Percentiles rank a stretch among this genome's conserved stretches.
phyloP scores from a whole-genome alignment of 2,888 invertebrate species.

The Pseudeuparius sepicola region DNA sequence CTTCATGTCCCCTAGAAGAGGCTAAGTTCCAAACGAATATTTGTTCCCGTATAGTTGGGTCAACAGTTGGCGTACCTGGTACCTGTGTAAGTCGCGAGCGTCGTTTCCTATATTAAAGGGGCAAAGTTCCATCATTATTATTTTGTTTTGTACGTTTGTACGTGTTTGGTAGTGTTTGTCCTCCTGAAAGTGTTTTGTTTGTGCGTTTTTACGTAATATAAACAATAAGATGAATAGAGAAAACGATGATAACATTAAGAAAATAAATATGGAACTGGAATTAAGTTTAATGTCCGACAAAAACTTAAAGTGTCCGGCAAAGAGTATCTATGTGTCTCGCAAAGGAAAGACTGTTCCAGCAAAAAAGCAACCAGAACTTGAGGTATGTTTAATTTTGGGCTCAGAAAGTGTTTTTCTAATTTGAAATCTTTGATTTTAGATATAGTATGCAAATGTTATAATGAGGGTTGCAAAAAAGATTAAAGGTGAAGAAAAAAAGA shows the following conservation, averaged over 20 bases:
- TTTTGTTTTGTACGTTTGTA: conserved; percentile 2
- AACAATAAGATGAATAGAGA: conserved; percentile 3
- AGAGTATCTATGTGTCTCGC: conserved; percentile 4
- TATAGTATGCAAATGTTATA: conserved; percentile 4
- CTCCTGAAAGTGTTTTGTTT: background rate
- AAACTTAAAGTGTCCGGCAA: conserved; percentile 6
- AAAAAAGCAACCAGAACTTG: conserved; percentile 10
- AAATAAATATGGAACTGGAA: conserved; percentile 1
- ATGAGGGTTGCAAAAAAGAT: conserved; percentile 7
- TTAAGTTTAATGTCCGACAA: conserved; percentile 4
- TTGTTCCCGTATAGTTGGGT: background rate
- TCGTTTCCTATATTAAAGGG: conserved; percentile 3
- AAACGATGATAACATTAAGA: conserved; percentile 1
- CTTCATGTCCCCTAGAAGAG: conserved; percentile 1
- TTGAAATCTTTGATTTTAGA: conserved; percentile 7
- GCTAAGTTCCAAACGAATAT: conserved; percentile 1
- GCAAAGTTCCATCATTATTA: background rate
- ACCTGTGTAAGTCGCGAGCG: conserved; percentile 3
- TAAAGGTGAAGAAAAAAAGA: conserved; percentile 6
- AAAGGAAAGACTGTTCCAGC: conserved; percentile 9
- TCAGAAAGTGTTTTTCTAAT: conserved; percentile 2
- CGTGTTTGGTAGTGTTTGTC: background rate
- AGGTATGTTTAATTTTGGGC: conserved; percentile 8
- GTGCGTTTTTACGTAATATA: conserved; percentile 2
- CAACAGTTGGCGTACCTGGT: conserved; percentile 1